Conservation (phyloP, 2,797 vertebrate genomes). For the Falco columbarius region DNA sequence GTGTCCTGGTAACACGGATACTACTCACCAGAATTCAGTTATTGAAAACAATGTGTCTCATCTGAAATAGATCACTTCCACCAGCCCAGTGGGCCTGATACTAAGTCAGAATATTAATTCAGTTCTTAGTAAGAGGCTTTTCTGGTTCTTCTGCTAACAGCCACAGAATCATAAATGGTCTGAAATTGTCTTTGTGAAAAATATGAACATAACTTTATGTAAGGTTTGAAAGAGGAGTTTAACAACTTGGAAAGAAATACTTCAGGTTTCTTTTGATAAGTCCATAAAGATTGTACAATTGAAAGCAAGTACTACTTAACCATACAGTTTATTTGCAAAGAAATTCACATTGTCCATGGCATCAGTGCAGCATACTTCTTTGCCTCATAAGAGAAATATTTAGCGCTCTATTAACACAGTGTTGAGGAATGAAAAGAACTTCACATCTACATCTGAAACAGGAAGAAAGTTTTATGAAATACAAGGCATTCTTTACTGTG, state of each 20-base stretch:
- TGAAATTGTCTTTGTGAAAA: background rate
- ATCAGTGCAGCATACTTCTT: background rate
- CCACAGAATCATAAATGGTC: background rate
- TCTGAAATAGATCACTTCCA: conserved; percentile 21
- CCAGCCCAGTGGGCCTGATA: background rate
- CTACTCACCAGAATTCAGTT: conserved; percentile 1
- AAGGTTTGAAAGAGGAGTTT: background rate
- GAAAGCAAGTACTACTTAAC: background rate
- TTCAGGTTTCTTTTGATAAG: background rate
- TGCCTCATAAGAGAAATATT: background rate
- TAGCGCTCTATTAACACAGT: background rate
- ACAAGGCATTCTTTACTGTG: background rate
- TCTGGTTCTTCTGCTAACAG: background rate
- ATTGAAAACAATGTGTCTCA: conserved; percentile 1
- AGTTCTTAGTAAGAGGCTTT: background rate
- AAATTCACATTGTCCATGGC: background rate
- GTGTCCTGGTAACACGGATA: background rate
- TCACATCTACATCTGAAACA: conserved; percentile 11
- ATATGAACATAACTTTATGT: background rate
- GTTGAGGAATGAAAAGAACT: conserved; percentile 29
- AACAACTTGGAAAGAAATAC: background rate
- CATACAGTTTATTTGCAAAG: background rate
- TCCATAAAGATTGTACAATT: background rate
- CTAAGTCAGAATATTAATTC: conserved; percentile 15
- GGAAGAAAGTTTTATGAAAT: background rate